Conservation (phyloP, 2,797 vertebrate species). For the Mareca penelope region DNA sequence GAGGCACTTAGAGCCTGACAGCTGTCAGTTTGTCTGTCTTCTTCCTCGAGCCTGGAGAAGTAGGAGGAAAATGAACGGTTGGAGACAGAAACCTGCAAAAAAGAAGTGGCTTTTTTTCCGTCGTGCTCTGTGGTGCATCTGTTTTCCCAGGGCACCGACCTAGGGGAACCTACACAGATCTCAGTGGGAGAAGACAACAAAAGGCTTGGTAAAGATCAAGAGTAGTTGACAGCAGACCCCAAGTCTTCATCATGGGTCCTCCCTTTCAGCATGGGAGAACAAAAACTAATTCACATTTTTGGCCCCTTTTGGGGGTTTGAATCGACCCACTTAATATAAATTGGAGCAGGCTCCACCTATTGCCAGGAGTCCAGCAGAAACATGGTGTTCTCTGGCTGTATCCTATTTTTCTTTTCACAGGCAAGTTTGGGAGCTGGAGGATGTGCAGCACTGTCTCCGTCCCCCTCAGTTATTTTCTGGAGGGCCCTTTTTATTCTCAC, state of each 20-base stretch:
- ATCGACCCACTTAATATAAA: not conserved
- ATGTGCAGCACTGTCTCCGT: not conserved
- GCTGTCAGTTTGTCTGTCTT: not conserved
- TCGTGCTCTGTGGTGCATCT: not conserved
- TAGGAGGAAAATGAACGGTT: not conserved
- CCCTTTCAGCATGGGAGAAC: not conserved
- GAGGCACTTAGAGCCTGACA: fast-evolving
- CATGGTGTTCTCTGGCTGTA: not conserved
- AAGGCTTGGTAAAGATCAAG: not conserved
- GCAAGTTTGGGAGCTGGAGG: not conserved
- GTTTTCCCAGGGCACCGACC: not conserved
- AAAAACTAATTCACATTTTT: not conserved
- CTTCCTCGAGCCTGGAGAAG: not conserved
- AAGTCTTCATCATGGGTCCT: not conserved
- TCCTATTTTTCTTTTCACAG: not conserved
- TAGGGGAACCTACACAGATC: not conserved
- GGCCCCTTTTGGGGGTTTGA: not conserved
- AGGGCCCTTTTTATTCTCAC: not conserved
- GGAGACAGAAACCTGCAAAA: not conserved
- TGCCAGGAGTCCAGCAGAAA: not conserved
- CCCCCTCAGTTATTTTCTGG: not conserved
- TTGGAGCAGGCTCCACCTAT: not conserved
- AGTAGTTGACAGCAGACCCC: not conserved
- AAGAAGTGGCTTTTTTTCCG: not conserved
- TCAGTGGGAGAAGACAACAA: not conserved